Conservation (phyloP, 2,113 vertebrate species). For the Okapia johnstoni region DNA sequence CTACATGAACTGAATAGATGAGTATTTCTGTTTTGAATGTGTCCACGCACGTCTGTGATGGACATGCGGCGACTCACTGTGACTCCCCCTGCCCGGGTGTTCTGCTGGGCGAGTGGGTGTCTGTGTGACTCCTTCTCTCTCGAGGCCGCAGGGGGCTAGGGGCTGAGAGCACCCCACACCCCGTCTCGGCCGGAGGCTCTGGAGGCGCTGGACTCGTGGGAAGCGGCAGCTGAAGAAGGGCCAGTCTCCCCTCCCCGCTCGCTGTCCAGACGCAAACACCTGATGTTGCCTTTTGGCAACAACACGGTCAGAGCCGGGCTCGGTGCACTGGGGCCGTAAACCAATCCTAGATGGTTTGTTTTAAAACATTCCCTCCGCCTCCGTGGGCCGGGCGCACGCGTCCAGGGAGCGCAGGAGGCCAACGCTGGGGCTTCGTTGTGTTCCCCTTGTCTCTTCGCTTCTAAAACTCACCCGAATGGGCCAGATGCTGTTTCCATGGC, state of each 20-base stretch:
- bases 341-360: background rate
- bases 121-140: accelerated
- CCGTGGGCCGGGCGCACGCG: accelerated
- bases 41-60: accelerated
- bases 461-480: constrained; percentile 54
- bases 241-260: accelerated
- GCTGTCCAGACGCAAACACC: accelerated
- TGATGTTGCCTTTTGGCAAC: background rate
- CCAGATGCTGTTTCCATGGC: constrained; percentile 80
- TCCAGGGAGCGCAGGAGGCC: accelerated
- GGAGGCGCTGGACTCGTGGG: accelerated
- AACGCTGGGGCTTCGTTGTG: background rate
- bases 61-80: accelerated
- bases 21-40: background rate
- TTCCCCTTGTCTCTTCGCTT: constrained; percentile 52
- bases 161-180: accelerated
- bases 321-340: accelerated
- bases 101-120: background rate
- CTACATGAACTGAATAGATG: accelerated
- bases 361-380: background rate
- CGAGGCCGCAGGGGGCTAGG: background rate
- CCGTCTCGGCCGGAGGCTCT: accelerated
- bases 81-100: accelerated
- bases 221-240: accelerated
- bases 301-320: background rate